Conservation (phyloP, 2,113 vertebrate genomes). For the human region DNA sequence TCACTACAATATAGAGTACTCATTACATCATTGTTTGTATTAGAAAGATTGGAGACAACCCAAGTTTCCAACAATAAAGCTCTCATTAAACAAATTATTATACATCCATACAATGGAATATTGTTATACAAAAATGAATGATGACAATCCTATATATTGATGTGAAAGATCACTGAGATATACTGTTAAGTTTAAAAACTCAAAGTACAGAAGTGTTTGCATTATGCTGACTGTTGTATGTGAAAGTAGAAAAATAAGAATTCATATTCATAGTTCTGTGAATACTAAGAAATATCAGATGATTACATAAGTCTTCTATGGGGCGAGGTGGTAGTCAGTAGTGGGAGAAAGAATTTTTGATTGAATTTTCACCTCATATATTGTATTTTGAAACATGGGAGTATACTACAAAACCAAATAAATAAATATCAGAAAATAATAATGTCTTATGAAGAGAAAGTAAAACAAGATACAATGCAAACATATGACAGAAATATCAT, state of each 20-base stretch:
- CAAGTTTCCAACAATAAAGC: background rate
- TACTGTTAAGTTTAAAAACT: background rate
- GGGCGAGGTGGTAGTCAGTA: background rate
- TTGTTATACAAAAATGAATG: background rate
- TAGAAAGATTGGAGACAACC: conserved; percentile 3
- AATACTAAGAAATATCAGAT: background rate
- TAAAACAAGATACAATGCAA: conserved; percentile 30
- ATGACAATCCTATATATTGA: background rate
- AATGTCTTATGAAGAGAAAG: background rate
- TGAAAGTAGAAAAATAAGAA: background rate
- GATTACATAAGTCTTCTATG: background rate
- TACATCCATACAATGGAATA: background rate
- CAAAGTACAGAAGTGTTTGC: background rate
- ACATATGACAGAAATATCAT: background rate
- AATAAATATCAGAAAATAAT: conserved; percentile 1
- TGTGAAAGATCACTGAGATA: conserved; percentile 12
- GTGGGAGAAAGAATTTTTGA: background rate
- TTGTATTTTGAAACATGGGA: background rate
- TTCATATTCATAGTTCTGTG: background rate
- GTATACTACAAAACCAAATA: background rate
- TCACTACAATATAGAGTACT: background rate
- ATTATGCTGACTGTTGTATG: background rate
- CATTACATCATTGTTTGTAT: conserved; percentile 26
- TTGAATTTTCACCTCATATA: background rate
- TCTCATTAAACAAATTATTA: conserved; percentile 40